Evolutionary conservation across 2,113 vertebrate genomes (phyloP).

Genomic region (Actinemys pallida): DNA sequence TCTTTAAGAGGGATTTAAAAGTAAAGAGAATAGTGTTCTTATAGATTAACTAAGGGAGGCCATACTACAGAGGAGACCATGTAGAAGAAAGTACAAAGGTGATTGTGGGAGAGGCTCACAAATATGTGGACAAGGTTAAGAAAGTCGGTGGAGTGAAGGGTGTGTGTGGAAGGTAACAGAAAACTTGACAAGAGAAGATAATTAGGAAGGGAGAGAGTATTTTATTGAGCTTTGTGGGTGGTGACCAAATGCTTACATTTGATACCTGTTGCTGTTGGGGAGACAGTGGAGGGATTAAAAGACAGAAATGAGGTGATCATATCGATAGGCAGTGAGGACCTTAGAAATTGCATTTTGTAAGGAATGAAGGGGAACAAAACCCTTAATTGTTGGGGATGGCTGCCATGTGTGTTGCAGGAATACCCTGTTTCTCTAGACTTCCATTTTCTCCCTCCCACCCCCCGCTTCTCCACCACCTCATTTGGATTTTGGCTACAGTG

Average conservation of each 20-base stretch:
- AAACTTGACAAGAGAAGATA: background rate
- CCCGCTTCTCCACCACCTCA: rapidly evolving
- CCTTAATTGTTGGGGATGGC: background rate
- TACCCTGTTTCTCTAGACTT: rapidly evolving
- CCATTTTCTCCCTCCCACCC: background rate
- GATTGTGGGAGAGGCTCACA: background rate
- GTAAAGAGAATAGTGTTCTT: background rate
- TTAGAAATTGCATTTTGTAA: background rate
- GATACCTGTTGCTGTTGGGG: background rate
- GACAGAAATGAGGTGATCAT: background rate
- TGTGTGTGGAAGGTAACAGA: background rate
- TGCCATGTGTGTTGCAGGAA: background rate
- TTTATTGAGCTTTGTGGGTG: background rate
- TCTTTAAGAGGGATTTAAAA: background rate
- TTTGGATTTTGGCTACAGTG: rapidly evolving
- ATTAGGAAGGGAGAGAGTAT: background rate
- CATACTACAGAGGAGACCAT: background rate
- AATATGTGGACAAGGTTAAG: background rate
- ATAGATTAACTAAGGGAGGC: background rate
- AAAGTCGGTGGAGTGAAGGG: background rate
- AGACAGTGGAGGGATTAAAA: background rate
- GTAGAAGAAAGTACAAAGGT: background rate
- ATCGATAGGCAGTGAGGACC: background rate
- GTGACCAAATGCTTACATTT: background rate
- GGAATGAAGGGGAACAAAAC: background rate